phyloP scores from a whole-genome alignment of 1,140 invertebrate species.

The Zaprionus gabonicus region DNA sequence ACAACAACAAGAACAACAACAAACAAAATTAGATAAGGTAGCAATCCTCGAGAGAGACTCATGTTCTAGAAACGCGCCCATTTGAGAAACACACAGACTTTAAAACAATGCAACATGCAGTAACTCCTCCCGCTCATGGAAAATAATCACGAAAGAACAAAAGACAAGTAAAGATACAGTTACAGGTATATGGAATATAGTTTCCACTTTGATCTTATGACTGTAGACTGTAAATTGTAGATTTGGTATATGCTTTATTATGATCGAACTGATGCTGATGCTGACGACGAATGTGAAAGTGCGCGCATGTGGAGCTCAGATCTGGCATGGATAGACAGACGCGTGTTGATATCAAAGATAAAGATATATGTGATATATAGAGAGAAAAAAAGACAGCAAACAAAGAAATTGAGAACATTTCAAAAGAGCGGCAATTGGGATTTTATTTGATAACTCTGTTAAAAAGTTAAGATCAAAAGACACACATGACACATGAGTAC shows the following conservation, averaged over 20 bases:
- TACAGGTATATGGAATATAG: background rate
- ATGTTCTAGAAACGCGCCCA: background rate
- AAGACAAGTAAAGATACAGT: background rate
- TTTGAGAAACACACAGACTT: background rate
- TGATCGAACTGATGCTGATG: slow-evolving; percentile 4
- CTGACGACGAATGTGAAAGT: background rate
- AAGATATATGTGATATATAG: background rate
- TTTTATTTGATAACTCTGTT: slow-evolving; percentile 52
- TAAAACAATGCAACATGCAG: slow-evolving; percentile 6
- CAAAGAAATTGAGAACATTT: slow-evolving; percentile 49
- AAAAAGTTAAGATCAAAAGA: slow-evolving; percentile 37
- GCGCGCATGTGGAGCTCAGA: background rate
- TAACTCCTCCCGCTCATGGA: background rate
- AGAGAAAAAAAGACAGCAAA: slow-evolving; percentile 51
- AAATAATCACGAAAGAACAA: slow-evolving; percentile 2
- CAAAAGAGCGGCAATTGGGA: slow-evolving; percentile 56
- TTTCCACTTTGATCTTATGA: background rate
- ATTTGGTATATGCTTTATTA: slow-evolving; percentile 3
- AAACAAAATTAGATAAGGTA: slow-evolving; percentile 67
- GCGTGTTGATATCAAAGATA: background rate
- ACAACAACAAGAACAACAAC: slow-evolving; percentile 69
- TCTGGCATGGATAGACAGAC: background rate
- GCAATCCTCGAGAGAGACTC: background rate
- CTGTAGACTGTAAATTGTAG: slow-evolving; percentile 6
- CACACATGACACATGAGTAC: slow-evolving; percentile 28